Percentiles rank a stretch among this genome's conserved stretches.
Conservation (phyloP, 92 coral and sea anemone species). For the Porites rus region DNA sequence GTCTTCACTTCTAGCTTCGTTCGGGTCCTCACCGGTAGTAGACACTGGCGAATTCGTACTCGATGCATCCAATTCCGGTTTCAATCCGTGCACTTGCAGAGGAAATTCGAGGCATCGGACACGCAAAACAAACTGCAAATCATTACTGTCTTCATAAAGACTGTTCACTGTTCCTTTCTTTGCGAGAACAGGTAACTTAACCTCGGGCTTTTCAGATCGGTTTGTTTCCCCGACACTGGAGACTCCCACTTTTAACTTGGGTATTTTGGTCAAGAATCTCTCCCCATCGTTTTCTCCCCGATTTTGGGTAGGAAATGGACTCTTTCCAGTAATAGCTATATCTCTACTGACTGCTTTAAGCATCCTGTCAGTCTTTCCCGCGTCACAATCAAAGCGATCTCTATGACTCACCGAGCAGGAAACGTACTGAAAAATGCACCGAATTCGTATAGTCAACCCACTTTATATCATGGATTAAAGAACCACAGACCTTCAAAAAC, state of each 20-base stretch:
- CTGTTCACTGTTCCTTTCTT: background rate
- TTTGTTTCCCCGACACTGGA: background rate
- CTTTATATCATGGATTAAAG: no score
- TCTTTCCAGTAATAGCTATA: background rate
- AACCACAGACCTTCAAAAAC: no score
- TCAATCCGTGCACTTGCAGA: conserved; percentile 14
- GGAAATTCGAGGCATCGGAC: conserved; percentile 16
- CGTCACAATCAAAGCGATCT: background rate
- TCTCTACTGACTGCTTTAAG: background rate
- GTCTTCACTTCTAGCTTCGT: background rate
- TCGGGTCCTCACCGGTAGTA: background rate
- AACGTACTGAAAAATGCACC: no score
- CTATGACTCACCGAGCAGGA: background rate
- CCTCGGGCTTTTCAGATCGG: background rate
- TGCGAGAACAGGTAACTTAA: conserved; percentile 22
- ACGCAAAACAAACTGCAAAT: conserved; percentile 11
- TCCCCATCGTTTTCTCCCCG: background rate
- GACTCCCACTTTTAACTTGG: background rate
- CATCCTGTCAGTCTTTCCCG: background rate
- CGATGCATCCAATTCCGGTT: background rate
- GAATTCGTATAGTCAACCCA: no score
- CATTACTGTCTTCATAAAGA: background rate
- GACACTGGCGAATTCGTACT: background rate
- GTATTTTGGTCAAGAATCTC: background rate
- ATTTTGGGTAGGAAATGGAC: background rate